These are phyloP conservation scores for Mesochorus sp. DNA, from an alignment of 2,888 invertebrate genomes.

Conservation along the genomic window DNA sequence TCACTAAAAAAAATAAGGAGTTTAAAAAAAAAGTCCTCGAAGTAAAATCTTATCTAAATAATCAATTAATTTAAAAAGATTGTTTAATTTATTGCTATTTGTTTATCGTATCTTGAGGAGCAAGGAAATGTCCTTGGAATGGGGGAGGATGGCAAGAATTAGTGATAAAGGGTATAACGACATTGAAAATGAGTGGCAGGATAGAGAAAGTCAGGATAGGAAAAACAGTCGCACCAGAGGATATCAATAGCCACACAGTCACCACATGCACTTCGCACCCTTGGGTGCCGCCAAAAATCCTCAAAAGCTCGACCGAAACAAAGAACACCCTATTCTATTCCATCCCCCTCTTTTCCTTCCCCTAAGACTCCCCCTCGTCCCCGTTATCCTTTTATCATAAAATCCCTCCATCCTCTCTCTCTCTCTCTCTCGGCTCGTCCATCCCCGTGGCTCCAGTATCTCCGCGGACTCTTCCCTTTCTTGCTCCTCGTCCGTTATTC, in stretches of 20 bases:
- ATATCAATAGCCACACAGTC: constrained; percentile 69
- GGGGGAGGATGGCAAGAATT: constrained; percentile 13
- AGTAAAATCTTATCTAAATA: too few species aligned
- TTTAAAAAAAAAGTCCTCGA: constrained; percentile 32
- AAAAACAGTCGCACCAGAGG: constrained; percentile 67
- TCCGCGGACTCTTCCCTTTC: constrained; percentile 25
- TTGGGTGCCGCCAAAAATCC: constrained; percentile 74
- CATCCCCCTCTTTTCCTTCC: constrained; percentile 22
- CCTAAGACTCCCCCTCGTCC: constrained; percentile 28
- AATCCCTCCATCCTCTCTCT: constrained; percentile 50
- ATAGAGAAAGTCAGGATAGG: constrained; percentile 52
- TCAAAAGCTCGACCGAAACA: constrained; percentile 76
- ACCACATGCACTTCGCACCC: constrained; percentile 67
- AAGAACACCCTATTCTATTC: constrained; percentile 63
- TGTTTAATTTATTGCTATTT: too few species aligned
- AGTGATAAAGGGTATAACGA: constrained; percentile 16
- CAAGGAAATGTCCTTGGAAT: constrained; percentile 21
- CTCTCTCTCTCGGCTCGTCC: constrained; percentile 37
- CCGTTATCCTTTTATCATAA: constrained; percentile 17
- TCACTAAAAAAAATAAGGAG: not conserved
- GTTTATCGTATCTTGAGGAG: too few species aligned
- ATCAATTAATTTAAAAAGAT: too few species aligned
- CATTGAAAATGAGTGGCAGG: too few species aligned
- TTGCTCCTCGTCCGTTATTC: constrained; percentile 41
- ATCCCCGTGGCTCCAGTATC: constrained; percentile 31